A percentile compares a stretch with the other conserved stretches of the same genome.
Conservation (phyloP, 2,113 vertebrate species). For the Burhinus oedicnemus region DNA sequence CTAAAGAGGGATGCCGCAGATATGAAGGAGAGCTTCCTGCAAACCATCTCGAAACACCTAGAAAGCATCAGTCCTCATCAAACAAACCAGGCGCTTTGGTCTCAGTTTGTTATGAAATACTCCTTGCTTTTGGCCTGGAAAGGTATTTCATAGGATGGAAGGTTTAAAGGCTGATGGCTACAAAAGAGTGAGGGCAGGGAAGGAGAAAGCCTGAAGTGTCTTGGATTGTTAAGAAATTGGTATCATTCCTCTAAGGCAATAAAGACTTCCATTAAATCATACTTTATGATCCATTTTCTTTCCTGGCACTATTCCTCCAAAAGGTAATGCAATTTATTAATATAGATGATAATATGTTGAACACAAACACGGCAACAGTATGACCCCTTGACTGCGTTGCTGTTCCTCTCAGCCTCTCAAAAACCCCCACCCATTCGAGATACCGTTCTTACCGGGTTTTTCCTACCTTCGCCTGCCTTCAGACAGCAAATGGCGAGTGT, state of each 20-base stretch:
- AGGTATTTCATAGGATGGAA: background rate
- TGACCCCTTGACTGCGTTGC: accelerated
- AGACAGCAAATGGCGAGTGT: accelerated
- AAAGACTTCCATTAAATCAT: background rate
- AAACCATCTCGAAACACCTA: background rate
- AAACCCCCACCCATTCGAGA: background rate
- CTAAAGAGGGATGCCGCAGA: background rate
- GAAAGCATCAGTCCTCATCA: background rate
- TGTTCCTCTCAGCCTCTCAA: background rate
- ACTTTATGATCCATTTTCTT: background rate
- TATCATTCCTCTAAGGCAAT: background rate
- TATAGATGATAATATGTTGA: accelerated
- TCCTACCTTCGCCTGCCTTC: background rate
- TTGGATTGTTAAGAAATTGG: background rate
- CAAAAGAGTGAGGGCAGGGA: accelerated
- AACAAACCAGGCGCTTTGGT: accelerated
- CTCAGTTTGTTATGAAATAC: background rate
- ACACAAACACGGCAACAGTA: accelerated
- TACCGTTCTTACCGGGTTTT: accelerated
- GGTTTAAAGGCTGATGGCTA: background rate
- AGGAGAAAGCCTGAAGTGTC: background rate
- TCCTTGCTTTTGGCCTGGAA: background rate
- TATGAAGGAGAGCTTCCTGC: accelerated
- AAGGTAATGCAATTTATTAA: background rate
- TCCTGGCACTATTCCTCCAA: background rate